Evolutionary conservation across 2,797 vertebrate species (phyloP).

Genomic region (Oophaga sylvatica): DNA sequence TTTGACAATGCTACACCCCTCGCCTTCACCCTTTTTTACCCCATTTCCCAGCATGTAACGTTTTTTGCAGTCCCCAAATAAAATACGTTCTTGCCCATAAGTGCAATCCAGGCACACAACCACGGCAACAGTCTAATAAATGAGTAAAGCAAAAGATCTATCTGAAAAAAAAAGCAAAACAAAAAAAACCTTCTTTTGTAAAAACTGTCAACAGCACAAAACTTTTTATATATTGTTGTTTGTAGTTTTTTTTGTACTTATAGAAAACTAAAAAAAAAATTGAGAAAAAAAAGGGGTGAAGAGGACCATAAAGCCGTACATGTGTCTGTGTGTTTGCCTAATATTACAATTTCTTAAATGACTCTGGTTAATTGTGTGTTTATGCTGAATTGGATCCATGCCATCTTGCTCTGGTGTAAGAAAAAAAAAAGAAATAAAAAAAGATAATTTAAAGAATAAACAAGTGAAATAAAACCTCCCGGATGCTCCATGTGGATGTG

Average conservation of each 20-base stretch:
- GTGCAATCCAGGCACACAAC: constrained; percentile 39
- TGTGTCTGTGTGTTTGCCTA: constrained; percentile 90
- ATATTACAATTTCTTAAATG: constrained; percentile 85
- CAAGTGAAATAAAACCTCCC: constrained; percentile 30
- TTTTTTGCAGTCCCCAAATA: constrained; percentile 22
- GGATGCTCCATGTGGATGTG: constrained; percentile 22
- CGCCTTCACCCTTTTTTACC: neutral
- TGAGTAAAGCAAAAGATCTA: constrained; percentile 30
- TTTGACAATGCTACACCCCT: constrained; percentile 24
- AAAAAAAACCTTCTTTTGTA: constrained; percentile 87
- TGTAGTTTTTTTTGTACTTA: constrained; percentile 96
- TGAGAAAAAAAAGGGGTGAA: constrained; percentile 67
- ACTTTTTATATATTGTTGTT: constrained; percentile 95
- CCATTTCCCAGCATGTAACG: constrained; percentile 27
- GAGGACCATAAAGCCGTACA: constrained; percentile 68
- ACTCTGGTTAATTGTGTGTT: constrained; percentile 85
- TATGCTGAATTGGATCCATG: constrained; percentile 78
- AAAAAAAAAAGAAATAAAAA: constrained; percentile 77
- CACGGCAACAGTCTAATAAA: constrained; percentile 40
- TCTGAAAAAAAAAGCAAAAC: constrained; percentile 61
- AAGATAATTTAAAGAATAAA: constrained; percentile 33
- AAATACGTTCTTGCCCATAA: neutral
- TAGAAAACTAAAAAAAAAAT: constrained; percentile 71
- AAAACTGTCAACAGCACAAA: constrained; percentile 93
- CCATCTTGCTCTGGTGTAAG: constrained; percentile 84